These are phyloP conservation scores for Hoplostethus atlanticus DNA, from an alignment of 2,797 vertebrate species.

Conservation along the genomic window DNA sequence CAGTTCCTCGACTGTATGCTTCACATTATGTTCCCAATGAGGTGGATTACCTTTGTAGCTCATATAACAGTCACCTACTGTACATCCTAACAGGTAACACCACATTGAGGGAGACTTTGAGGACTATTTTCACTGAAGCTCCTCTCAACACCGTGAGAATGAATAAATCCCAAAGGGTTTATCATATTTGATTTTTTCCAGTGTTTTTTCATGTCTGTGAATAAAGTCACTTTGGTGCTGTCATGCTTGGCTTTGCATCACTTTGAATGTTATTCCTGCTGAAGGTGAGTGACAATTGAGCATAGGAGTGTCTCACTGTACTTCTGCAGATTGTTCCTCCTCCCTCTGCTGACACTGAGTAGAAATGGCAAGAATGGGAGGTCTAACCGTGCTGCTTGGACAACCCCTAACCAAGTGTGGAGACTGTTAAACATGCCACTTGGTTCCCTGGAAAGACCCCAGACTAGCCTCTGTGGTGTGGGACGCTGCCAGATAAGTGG, in stretches of 20 bases:
- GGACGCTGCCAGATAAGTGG: too few relatives aligned
- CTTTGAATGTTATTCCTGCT: conserved; percentile 11
- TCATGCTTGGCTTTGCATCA: conserved; percentile 5
- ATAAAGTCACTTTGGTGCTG: conserved; percentile 14
- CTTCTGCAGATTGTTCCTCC: too few relatives aligned
- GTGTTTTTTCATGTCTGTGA: conserved; percentile 18
- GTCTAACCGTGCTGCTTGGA: too few relatives aligned
- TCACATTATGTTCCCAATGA: conserved; percentile 1
- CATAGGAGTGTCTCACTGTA: too few relatives aligned
- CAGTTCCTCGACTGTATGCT: neutral
- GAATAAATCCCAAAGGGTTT: conserved; percentile 32
- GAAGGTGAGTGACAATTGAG: neutral
- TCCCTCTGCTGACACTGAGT: too few relatives aligned
- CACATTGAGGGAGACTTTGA: conserved; percentile 23
- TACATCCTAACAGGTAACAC: conserved; percentile 14
- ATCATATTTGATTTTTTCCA: conserved; percentile 21
- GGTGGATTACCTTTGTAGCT: conserved; percentile 2
- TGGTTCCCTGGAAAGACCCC: too few relatives aligned
- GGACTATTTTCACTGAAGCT: conserved; percentile 25
- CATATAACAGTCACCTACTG: conserved; percentile 7
- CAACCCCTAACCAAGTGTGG: too few relatives aligned
- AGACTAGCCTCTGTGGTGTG: too few relatives aligned
- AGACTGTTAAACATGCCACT: too few relatives aligned
- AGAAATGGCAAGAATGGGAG: too few relatives aligned
- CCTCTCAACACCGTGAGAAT: conserved; percentile 16